Evolutionary conservation across 1,140 invertebrate species (phyloP).

Genomic region (Caerostris extrusa): DNA sequence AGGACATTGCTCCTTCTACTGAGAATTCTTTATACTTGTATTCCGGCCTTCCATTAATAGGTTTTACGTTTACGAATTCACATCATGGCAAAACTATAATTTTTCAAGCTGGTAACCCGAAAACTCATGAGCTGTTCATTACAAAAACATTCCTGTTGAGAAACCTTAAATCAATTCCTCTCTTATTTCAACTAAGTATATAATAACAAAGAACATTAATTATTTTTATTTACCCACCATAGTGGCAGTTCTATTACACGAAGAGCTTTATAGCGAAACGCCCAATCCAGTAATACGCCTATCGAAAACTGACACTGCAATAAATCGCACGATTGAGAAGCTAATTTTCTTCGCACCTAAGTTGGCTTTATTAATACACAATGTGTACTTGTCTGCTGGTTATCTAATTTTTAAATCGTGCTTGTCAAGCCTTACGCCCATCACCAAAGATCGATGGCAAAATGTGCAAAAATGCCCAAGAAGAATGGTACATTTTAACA

Average conservation of each 20-base stretch:
- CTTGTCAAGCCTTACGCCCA: conserved; percentile 29
- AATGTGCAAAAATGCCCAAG: neutral
- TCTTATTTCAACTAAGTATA: conserved; percentile 28
- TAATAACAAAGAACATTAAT: conserved; percentile 60
- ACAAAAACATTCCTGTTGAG: conserved; percentile 21
- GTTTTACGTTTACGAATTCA: conserved; percentile 20
- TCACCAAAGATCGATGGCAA: neutral
- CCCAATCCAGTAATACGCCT: conserved; percentile 44
- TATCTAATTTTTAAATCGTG: conserved; percentile 46
- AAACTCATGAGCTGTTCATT: conserved; percentile 12
- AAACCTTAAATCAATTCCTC: conserved; percentile 59
- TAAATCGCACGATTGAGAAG: conserved; percentile 49
- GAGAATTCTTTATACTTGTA: neutral
- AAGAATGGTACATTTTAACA: neutral
- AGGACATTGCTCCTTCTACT: neutral
- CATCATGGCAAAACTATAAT: neutral
- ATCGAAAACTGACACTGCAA: conserved; percentile 62
- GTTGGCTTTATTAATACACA: conserved; percentile 62
- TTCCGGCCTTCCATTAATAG: conserved; percentile 1
- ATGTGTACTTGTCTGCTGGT: conserved; percentile 31
- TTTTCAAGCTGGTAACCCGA: neutral
- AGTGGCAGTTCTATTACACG: conserved; percentile 55
- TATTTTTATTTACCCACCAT: conserved; percentile 59
- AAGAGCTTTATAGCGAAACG: conserved; percentile 26
- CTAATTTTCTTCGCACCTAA: conserved; percentile 61